phyloP scores from a whole-genome alignment of 2,113 vertebrate genomes.

The Crotalus horridus region DNA sequence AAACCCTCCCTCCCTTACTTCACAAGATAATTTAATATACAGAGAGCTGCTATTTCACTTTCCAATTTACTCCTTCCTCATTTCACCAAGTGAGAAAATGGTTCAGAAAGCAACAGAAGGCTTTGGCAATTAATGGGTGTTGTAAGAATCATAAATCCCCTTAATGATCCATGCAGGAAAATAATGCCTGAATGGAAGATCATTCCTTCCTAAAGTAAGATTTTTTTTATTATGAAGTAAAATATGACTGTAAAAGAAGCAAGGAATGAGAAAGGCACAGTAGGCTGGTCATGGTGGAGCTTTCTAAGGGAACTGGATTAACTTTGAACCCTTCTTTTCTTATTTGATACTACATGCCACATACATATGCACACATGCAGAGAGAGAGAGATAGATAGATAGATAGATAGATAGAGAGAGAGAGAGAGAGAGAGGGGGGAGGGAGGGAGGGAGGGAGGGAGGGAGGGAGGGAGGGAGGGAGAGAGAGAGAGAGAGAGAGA shows the following conservation, averaged over 20 bases:
- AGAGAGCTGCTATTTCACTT: background rate
- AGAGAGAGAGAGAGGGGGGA: too few relatives aligned
- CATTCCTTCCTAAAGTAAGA: background rate
- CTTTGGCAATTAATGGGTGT: background rate
- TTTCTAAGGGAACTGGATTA: background rate
- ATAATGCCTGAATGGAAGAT: background rate
- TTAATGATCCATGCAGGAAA: background rate
- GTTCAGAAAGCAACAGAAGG: background rate
- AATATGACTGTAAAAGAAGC: background rate
- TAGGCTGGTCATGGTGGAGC: background rate
- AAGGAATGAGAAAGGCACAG: background rate
- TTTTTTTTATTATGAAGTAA: too few relatives aligned
- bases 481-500: too few relatives aligned
- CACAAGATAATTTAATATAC: background rate
- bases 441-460: too few relatives aligned
- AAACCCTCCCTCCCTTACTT: background rate
- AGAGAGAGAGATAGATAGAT: too few relatives aligned
- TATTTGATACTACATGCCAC: background rate
- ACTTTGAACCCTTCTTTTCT: background rate
- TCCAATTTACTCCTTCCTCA: background rate
- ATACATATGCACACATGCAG: background rate
- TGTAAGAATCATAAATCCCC: background rate
- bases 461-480: rapidly evolving
- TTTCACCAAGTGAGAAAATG: background rate
- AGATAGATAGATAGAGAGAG: too few relatives aligned